Base-by-base conservation (phyloP, 2,797 vertebrate species). In the Sebastes elongatus region DNA sequence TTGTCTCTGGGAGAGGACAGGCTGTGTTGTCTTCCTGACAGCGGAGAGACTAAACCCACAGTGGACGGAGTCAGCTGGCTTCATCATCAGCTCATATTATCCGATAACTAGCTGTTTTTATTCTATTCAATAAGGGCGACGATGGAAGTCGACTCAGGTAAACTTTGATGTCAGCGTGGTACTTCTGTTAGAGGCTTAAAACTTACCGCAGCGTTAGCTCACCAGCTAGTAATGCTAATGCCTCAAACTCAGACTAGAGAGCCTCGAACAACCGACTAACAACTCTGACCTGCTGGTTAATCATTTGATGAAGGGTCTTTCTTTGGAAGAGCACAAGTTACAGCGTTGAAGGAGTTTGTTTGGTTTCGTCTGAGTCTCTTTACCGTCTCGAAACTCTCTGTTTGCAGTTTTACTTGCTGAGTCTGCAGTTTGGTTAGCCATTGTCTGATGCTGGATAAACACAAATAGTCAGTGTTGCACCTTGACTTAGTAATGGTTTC, bases 121-220 rank as follows among this genome's bases (percentile, higher is more conserved):
- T 28, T 49, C 6, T 7, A 4, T 28, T 57, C 33, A 13, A 9
- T 59, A 11, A 65, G 0, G 8, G 42, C 10, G 16, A 52, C 32
- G 2, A 94, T 95, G 94, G 94, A 95, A 71, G 72, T 59, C 23
- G 91, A 94, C 74, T 78, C 93, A 83, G 94, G 94, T 95, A 92
- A 90, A 74, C 9, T 1, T 38, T 38, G 5, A 38, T 14, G 35
- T 38, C 13, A 14, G 13, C 60, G 1, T 20, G 1, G 8, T 55
- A 13, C 56, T 42, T 25, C 0, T 76, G 20, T 25, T 25, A 38
- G n/a, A 20, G 28, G 56, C 13, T 56, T 35, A 2, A 61, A n/a
- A 38, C 23, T 28, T 2, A 20, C 2, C 69, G 18, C 11, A 22
- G 5, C 32, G 1, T 69, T 66, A 85, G 90, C 89, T 70, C 9